A percentile compares a stretch with the other conserved stretches of the same genome.
These are phyloP conservation scores for Myiotriccus ornatus DNA, from an alignment of 2,797 vertebrate species.

Conservation along the genomic window DNA sequence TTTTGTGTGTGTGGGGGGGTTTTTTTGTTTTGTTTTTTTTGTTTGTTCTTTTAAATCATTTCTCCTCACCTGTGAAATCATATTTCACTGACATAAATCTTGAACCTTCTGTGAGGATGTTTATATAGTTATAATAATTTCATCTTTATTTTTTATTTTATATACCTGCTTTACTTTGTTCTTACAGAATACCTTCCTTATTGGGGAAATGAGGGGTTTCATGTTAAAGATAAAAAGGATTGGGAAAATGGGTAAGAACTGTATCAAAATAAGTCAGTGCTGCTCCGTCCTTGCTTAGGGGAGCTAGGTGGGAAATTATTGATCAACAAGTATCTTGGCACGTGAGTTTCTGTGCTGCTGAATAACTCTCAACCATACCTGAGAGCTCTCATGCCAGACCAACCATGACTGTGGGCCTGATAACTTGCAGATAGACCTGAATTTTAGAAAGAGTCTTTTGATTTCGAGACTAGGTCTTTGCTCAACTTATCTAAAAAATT, in stretches of 20 bases:
- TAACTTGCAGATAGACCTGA: neutral
- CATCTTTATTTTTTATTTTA: neutral
- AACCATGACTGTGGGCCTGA: neutral
- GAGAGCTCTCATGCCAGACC: neutral
- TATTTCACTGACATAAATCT: neutral
- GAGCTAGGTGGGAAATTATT: neutral
- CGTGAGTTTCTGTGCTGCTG: neutral
- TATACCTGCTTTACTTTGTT: neutral
- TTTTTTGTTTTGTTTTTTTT: neutral
- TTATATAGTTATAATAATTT: neutral
- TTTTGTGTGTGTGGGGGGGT: too few species aligned
- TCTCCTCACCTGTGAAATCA: neutral
- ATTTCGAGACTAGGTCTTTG: neutral
- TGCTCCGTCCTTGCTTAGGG: neutral
- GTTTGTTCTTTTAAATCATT: neutral
- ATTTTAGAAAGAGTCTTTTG: neutral
- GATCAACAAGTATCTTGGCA: neutral
- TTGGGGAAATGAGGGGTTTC: neutral
- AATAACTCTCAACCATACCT: neutral
- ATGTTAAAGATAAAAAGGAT: neutral
- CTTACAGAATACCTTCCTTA: neutral
- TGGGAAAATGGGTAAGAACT: neutral
- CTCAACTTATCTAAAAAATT: neutral
- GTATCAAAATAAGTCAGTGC: neutral
- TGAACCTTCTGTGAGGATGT: neutral